Evolutionary conservation across 2,888 invertebrate species (phyloP).

Genomic region (Thera obeliscata): DNA sequence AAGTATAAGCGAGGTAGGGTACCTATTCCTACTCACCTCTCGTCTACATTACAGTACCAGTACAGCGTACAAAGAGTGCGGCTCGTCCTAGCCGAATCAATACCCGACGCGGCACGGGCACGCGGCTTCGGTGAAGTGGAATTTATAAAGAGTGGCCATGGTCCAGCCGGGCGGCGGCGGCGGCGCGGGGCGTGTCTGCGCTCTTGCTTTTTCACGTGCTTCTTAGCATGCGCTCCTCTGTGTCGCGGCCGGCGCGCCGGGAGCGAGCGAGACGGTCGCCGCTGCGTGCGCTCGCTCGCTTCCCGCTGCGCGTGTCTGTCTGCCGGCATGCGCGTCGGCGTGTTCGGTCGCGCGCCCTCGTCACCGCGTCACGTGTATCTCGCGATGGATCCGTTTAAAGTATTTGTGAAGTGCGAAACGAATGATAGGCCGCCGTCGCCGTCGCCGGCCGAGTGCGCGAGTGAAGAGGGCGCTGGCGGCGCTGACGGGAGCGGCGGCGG

Average conservation of each 20-base stretch:
- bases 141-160: constrained; percentile 28
- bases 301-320: constrained; percentile 75
- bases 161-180: background rate
- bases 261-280: constrained; percentile 58
- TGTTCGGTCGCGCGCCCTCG: constrained; percentile 51
- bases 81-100: constrained; percentile 28
- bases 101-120: constrained; percentile 12
- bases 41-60: background rate
- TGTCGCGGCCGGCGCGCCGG: constrained; percentile 12
- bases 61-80: background rate
- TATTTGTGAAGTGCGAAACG: constrained; percentile 24
- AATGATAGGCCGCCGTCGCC: constrained; percentile 19
- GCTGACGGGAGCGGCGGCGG: constrained; percentile 16
- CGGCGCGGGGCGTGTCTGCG: constrained; percentile 57
- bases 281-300: constrained; percentile 60
- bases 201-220: constrained; percentile 74
- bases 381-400: constrained; percentile 27
- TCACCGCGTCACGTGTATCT: constrained; percentile 40
- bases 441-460: background rate
- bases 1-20: too few species aligned
- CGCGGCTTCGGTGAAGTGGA: constrained; percentile 18
- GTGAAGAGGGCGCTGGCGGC: constrained; percentile 16
- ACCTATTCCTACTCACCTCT: too few species aligned
- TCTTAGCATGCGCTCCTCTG: constrained; percentile 50
- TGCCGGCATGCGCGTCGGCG: constrained; percentile 71